These are phyloP conservation scores for Sialis fuliginosa DNA, from an alignment of 2,888 invertebrate genomes.

Conservation along the genomic window DNA sequence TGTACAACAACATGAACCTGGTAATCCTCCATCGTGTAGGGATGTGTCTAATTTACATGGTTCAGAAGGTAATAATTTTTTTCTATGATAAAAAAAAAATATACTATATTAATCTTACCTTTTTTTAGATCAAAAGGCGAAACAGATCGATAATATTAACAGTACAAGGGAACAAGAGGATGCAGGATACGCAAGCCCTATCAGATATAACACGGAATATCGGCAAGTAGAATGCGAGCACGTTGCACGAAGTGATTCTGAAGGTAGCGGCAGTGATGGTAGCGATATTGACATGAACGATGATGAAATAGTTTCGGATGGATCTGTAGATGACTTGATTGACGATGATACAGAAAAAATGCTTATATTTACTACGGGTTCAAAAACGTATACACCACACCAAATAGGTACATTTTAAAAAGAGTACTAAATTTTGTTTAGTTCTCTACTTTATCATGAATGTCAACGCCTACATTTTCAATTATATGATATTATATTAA, in stretches of 20 bases:
- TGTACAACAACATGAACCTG: conserved; percentile 18
- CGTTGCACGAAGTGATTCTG: conserved; percentile 19
- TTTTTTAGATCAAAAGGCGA: conserved; percentile 5
- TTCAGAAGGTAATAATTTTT: neutral
- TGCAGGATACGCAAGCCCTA: conserved; percentile 34
- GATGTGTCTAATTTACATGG: conserved; percentile 17
- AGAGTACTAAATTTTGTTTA: no score
- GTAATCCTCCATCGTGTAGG: conserved; percentile 33
- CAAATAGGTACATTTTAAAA: conserved; percentile 38
- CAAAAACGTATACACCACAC: conserved; percentile 70
- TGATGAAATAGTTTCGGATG: conserved; percentile 5
- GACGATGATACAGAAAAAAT: conserved; percentile 44
- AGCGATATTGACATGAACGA: conserved; percentile 9
- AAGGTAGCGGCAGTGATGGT: conserved; percentile 17
- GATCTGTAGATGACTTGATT: conserved; percentile 23
- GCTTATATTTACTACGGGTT: conserved; percentile 69
- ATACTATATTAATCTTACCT: conserved; percentile 1
- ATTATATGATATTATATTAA: no score
- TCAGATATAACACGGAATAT: conserved; percentile 44
- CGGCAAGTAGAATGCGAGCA: conserved; percentile 31
- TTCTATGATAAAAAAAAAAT: neutral
- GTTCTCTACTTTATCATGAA: no score
- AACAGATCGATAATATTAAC: neutral
- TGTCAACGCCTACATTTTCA: no score
- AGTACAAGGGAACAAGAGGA: conserved; percentile 15